Evolutionary conservation across 2,113 vertebrate species (phyloP), one percentile per base, ranked within the genome.

Genomic region (Actinemys pallida): DNA sequence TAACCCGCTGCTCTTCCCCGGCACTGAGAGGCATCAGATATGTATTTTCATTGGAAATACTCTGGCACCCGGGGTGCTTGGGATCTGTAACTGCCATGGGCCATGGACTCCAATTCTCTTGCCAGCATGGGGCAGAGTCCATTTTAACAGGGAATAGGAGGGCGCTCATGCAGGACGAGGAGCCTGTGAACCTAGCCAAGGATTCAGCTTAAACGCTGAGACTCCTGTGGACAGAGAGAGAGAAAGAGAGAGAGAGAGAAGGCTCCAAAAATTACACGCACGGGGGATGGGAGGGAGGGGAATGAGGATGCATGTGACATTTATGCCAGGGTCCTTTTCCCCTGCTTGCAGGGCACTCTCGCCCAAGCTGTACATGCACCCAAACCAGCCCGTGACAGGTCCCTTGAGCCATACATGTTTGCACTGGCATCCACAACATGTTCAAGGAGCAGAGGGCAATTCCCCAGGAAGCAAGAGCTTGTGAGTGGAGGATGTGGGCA

Each of bases 11-110:
- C 31, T 31, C 14, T 59, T 83, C 35, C 39, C 1, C 0, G 2
- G 3, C 17, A 47, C 82, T 83, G 50, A 65, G 75, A 54, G 24
- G 20, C 17, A 45, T 45, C 39, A 29, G 57, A 8, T 52, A 47
- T 5, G 10, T 62, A 53, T 65, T 87, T n/a, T 50, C 78, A 50
- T 45, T 31, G 69, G 54, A 83, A 31, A 31, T 65, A 31, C 69
- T 69, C 1, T 0, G 82, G 45, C 59, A 45, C 59, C 25, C 0
- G 0, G 54, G 0, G 3, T 81, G 82, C 53, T 83, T 19, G 0
- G 47, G 31, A 3, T 19, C 27, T 1, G 0, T 8, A n/a, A 59
- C 76, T 39, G 49, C 62, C 81, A 56, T 0, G 0, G 27, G 52
- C 31, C 42, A 29, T 0, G 0, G 81, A 39, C 83, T 76, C 57